Evolutionary conservation across 2,888 invertebrate genomes (phyloP).

Genomic region (Sisyra nigra): DNA sequence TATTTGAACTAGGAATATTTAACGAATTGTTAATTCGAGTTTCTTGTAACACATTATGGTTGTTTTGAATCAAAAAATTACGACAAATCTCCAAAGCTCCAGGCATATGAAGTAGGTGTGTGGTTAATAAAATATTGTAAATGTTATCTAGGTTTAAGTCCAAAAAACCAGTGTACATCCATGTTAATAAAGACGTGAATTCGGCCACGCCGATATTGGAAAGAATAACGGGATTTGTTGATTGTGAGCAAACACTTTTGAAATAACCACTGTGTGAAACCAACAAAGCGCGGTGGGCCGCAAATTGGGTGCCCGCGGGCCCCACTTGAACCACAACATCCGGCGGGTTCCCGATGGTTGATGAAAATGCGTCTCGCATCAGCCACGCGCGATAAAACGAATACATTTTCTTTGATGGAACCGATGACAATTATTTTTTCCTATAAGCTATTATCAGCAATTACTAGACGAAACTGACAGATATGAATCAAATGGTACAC

Average conservation of each 20-base stretch:
- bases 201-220: constrained; percentile 40
- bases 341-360: constrained; percentile 29
- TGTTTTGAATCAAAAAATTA: constrained; percentile 39
- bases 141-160: constrained; percentile 53
- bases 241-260: constrained; percentile 38
- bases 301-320: constrained; percentile 42
- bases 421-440: background rate
- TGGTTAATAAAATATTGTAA: constrained; percentile 52
- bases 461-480: constrained; percentile 6
- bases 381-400: constrained; percentile 31
- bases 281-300: constrained; percentile 47
- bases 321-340: constrained; percentile 49
- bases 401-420: constrained; percentile 20
- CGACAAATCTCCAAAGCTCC: constrained; percentile 52
- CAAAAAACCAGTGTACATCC: constrained; percentile 60
- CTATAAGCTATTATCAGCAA: constrained; percentile 1
- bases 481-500: constrained; percentile 6
- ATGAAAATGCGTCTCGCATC: constrained; percentile 15
- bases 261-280: constrained; percentile 55
- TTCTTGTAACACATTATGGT: constrained; percentile 15
- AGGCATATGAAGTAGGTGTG: constrained; percentile 59
- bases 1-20: too few relatives aligned
- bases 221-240: constrained; percentile 26
- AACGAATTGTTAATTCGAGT: too few relatives aligned
- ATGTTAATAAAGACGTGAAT: constrained; percentile 50